A percentile compares a stretch with the other conserved stretches of the same genome.
These are phyloP conservation scores for Zaprionus camerounensis DNA, from an alignment of 1,140 invertebrate species.

Conservation along the genomic window DNA sequence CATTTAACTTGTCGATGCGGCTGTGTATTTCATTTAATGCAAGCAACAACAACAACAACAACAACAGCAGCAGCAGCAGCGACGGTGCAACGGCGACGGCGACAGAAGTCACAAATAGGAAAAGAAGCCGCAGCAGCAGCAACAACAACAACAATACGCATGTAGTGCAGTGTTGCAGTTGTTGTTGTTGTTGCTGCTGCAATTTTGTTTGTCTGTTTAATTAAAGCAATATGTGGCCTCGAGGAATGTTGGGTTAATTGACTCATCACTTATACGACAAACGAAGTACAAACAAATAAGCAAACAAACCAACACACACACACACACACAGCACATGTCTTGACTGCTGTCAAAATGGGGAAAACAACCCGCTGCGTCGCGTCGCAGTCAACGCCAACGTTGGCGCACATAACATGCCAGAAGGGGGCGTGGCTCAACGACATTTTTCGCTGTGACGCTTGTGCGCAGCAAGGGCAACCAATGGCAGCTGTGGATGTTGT, in stretches of 20 bases:
- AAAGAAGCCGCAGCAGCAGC: slow-evolving; percentile 5
- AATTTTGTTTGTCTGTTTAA: slow-evolving; percentile 79
- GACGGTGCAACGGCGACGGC: not conserved
- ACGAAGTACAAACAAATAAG: slow-evolving; percentile 78
- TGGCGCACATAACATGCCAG: not conserved
- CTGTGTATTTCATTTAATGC: slow-evolving; percentile 47
- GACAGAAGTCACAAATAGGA: slow-evolving; percentile 43
- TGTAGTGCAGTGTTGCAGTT: slow-evolving; percentile 56
- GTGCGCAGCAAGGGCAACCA: not conserved
- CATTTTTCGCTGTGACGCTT: not conserved
- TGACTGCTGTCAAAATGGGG: slow-evolving; percentile 8
- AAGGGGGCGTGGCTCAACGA: not conserved
- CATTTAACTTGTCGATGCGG: slow-evolving; percentile 56
- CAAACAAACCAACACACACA: slow-evolving; percentile 51
- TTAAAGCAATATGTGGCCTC: slow-evolving; percentile 82
- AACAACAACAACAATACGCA: slow-evolving; percentile 37
- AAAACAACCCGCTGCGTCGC: not conserved
- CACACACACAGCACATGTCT: not conserved
- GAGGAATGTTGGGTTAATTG: slow-evolving; percentile 82
- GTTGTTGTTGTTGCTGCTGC: slow-evolving; percentile 50
- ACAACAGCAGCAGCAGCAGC: not conserved
- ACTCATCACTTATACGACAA: slow-evolving; percentile 82
- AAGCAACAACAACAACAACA: slow-evolving; percentile 36
- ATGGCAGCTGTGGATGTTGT: slow-evolving; percentile 6
- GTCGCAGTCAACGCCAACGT: not conserved